Percentiles rank a stretch among this genome's conserved stretches.
phyloP scores from a whole-genome alignment of 2,797 vertebrate species.

The Crenuchus spilurus region DNA sequence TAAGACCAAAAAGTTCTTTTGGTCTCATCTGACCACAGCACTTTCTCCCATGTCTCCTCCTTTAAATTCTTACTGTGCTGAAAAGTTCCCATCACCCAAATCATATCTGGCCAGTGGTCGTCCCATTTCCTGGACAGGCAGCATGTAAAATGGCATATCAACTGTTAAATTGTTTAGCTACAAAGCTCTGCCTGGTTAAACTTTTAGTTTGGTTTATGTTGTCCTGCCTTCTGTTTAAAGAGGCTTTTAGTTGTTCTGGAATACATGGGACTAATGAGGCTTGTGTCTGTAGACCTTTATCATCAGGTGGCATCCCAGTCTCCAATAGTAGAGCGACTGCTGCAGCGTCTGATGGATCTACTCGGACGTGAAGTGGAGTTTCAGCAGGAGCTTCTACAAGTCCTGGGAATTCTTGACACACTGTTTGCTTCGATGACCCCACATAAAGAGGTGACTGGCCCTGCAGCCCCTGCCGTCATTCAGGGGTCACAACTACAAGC shows the following conservation, averaged over 20 bases:
- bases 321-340: slow-evolving; percentile 85
- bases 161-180: no score
- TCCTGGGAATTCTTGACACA: slow-evolving; percentile 95
- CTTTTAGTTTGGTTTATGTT: no score
- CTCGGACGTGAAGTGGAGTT: slow-evolving; percentile 89
- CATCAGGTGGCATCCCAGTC: slow-evolving; percentile 86
- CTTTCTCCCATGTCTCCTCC: no score
- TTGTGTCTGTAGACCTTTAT: slow-evolving; percentile 84
- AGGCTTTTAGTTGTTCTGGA: slow-evolving; percentile 1
- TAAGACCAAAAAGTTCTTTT: no score
- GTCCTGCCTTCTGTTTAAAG: no score
- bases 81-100: no score
- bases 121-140: no score
- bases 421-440: slow-evolving; percentile 88
- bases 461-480: not conserved
- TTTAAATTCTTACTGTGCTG: no score
- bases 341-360: slow-evolving; percentile 87
- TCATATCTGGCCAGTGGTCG: no score
- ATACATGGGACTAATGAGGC: not conserved
- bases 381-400: slow-evolving; percentile 89
- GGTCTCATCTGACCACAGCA: no score
- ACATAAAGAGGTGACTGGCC: slow-evolving; percentile 69
- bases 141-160: no score
- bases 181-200: no score
- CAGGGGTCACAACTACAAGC: slow-evolving; percentile 44